Evolutionary conservation across 53 echinoderm and acorn worm species (phyloP), one percentile per base, ranked within the genome.

Genomic region (Henricia sp.): DNA sequence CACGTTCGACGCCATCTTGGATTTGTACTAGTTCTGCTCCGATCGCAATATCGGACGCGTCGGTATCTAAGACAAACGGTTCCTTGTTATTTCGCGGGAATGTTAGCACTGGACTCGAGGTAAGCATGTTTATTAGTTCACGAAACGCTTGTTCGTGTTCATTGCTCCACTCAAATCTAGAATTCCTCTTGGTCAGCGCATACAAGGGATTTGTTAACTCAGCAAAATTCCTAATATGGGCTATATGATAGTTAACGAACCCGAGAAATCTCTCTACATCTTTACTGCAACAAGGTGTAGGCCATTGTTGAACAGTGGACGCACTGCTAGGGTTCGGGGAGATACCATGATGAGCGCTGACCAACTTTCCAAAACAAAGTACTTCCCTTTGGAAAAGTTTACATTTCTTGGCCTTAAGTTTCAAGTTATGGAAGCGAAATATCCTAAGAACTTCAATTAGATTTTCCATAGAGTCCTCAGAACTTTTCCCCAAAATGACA

Each of bases 261-360:
- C 88, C 88, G 21, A 88, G 32, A n/a, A 82, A 82, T 14, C 62
- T 73, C 19, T 73, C 30, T 29, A 76, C 86, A 14, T 86, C 86
- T n/a, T 29, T 66, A 11, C 64, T 34, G 6, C 46, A 63, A 12
- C 48, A 74, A 32, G 76, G 86, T 46, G 50, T 0, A 5, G 86
- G 68, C 86, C 72, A 86, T 12, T 75, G 27, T 6, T 24, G n/a
- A 25, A 86, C 66, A 3, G 66, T 54, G 0, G 46, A 36, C 21
- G 67, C 50, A 23, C 66, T 86, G 1, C 17, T 36, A 3, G 86
- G 76, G 39, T 86, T 53, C 1, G 75, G 48, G 35, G 50, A 63
- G 9, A 86, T 52, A n/a, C 74, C 86, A 4, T 64, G 75, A 4
- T 64, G 75, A 17, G 16, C 33, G 2, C 62, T 73, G 17, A 75